phyloP scores from a whole-genome alignment of 2,888 invertebrate species.

The Thecocarcelia acutangulata region DNA sequence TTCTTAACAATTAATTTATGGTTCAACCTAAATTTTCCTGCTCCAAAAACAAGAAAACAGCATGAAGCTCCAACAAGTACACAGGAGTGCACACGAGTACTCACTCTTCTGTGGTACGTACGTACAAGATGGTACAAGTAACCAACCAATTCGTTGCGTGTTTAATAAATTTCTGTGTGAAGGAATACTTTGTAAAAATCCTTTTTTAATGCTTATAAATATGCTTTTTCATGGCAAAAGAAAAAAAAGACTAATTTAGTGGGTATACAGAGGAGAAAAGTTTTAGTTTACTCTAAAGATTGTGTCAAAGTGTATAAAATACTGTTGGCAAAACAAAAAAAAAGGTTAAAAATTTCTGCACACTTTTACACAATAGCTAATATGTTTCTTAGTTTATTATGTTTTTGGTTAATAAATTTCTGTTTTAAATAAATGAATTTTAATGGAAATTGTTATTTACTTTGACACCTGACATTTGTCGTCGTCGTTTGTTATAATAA shows the following conservation, averaged over 20 bases:
- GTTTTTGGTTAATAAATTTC: slow-evolving; percentile 23
- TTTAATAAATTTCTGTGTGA: slow-evolving; percentile 48
- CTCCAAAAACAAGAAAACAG: slow-evolving; percentile 1
- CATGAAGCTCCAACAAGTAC: slow-evolving; percentile 21
- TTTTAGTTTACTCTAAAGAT: slow-evolving; percentile 1
- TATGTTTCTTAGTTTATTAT: not conserved
- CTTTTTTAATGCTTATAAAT: slow-evolving; percentile 49
- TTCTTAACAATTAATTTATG: slow-evolving; percentile 56
- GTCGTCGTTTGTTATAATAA: slow-evolving; percentile 10
- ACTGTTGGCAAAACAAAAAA: not conserved
- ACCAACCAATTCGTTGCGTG: slow-evolving; percentile 46
- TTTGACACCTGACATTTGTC: slow-evolving; percentile 63
- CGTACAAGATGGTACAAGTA: slow-evolving; percentile 8
- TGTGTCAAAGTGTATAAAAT: slow-evolving; percentile 51
- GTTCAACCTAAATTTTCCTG: slow-evolving; percentile 58
- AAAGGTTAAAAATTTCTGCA: slow-evolving; percentile 24
- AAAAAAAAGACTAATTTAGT: not conserved
- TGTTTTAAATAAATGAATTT: slow-evolving; percentile 45
- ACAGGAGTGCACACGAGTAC: too few species aligned
- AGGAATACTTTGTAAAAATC: slow-evolving; percentile 38
- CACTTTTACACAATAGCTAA: not conserved
- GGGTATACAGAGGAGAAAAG: not conserved
- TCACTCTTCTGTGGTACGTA: not conserved
- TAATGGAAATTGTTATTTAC: slow-evolving; percentile 53
- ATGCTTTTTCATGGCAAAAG: slow-evolving; percentile 19